Evolutionary conservation across 2,797 vertebrate genomes (phyloP), one percentile per base, ranked within the genome.

Genomic region (Cynopterus sphinx): DNA sequence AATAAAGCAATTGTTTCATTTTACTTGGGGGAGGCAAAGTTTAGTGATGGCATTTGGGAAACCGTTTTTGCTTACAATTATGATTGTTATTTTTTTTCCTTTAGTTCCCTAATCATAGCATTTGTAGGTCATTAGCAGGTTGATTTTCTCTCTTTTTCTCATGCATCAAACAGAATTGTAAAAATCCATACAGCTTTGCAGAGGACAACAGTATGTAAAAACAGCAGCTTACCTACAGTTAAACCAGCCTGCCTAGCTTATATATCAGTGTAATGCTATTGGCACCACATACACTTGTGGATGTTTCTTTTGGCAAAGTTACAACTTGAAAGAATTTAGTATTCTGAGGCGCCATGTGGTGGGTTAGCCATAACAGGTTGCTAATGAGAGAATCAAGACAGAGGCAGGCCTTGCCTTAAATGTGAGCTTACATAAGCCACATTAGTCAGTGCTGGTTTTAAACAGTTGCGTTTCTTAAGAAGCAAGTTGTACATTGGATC

Each of bases 221-320:
- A 68, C 85, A 83, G 31, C n/a, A 7, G 15, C 24, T 16, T 51
- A 9, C 24, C 55, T 65, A 22, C 24, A 36, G 31, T 24, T 46
- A 39, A 87, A 78, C 70, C 10, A 13, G 46, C 4, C 17, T 43
- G 53, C 43, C 79, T 9, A 4, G 65, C 53, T 71, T 61, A 10
- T 41, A 21, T 74, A 39, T 53, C 81, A n/a, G 41, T 85, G 81
- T 41, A 16, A 13, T 33, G 43, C 67, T 31, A 4, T 24, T 53
- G 88, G 88, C 46, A 57, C 36, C 63, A 26, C 28, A 59, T 61
- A 12, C 21, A 22, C n/a, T 43, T 68, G 63, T 73, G 65, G 70
- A 26, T 90, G 22, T 94, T 77, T 96, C 93, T 95, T 73, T 70
- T 75, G 88, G 73, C 82, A 65, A 73, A 90, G 77, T 88, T 39